Percentiles rank a stretch among this genome's conserved stretches.
These are phyloP conservation scores for Caerostris extrusa DNA, from an alignment of 1,140 invertebrate genomes.

Conservation along the genomic window DNA sequence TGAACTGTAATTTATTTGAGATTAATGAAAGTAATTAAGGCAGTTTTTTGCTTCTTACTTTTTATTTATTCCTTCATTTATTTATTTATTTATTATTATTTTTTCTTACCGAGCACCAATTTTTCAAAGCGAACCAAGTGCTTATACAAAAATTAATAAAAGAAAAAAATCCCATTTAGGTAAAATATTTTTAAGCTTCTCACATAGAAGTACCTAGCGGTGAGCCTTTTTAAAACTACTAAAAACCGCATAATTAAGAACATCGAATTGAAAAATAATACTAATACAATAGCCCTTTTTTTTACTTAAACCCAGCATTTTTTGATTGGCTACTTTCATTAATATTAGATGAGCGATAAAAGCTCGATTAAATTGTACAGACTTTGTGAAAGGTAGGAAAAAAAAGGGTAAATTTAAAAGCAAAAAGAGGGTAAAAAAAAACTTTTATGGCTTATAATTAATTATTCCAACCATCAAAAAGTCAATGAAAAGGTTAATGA, in stretches of 20 bases:
- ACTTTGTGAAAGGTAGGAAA: constrained; percentile 29
- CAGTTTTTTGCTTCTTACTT: too few relatives aligned
- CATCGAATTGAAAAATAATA: not conserved
- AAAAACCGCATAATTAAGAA: constrained; percentile 40
- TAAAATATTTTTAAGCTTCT: not conserved
- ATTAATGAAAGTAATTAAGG: too few relatives aligned
- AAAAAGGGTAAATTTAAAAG: not conserved
- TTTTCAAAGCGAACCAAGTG: too few relatives aligned
- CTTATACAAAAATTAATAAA: too few relatives aligned
- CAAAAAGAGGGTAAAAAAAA: not conserved
- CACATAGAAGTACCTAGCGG: not conserved
- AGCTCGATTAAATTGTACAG: constrained; percentile 62
- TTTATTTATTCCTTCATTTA: too few relatives aligned
- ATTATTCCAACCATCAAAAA: constrained; percentile 73
- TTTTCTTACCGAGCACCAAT: too few relatives aligned
- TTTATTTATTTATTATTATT: too few relatives aligned
- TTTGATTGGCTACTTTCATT: constrained; percentile 55
- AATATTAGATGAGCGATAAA: constrained; percentile 69
- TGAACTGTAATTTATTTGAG: too few relatives aligned
- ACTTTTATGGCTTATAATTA: constrained; percentile 62
- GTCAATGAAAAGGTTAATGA: constrained; percentile 75
- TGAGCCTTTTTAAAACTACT: not conserved
- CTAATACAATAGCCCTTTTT: not conserved
- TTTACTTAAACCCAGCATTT: constrained; percentile 22
- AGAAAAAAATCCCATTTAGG: too few relatives aligned